Evolutionary conservation across 92 coral and sea anemone species (phyloP), one percentile per base, ranked within the genome.

Genomic region (Porites divaricata): DNA sequence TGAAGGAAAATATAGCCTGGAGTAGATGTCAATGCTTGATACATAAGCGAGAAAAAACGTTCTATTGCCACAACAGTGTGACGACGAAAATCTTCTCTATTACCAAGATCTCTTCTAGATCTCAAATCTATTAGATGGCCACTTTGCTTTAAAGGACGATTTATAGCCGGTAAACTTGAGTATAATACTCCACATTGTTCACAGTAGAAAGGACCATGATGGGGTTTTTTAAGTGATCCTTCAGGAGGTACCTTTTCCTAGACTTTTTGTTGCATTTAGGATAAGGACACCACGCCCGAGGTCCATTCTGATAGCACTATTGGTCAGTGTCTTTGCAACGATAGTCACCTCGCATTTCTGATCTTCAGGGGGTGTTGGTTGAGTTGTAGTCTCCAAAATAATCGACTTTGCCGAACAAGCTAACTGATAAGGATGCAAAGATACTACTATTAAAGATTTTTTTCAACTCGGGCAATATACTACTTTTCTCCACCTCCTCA

Each of bases 141-240:
- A 14, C 51, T 26, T 11, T 68, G 52, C 73, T 13, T 10, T 11
- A 68, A 26, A 41, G 26, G 73, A 6, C 73, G 73, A 68, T 26
- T 13, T 41, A 68, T 10, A 7, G 50, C 26, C 8, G 73, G 19
- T n/a, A 68, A 68, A 5, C 28, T 50, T 19, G 2, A 7, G 19
- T 9, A 68, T 1, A 26, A 7, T 26, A 28, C 6, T 19, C 73
- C 73, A 68, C 73, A 68, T 25, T 25, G 52, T 11, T 1, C 51
- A 68, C 73, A 68, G 51, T 24, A 68, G 35, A 68, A 68, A 1
- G 73, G 73, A 41, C 73, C 73, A 28, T 68, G 73, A 26, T 68
- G 73, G 49, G 73, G 9, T 41, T 68, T 68, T 28, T n/a, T 68
- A 68, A 15, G 28, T 68, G 73, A 68, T 68, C 73, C 12, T 6